Conservation (phyloP, 2,797 vertebrate species). For the Lagocephalus sceleratus region DNA sequence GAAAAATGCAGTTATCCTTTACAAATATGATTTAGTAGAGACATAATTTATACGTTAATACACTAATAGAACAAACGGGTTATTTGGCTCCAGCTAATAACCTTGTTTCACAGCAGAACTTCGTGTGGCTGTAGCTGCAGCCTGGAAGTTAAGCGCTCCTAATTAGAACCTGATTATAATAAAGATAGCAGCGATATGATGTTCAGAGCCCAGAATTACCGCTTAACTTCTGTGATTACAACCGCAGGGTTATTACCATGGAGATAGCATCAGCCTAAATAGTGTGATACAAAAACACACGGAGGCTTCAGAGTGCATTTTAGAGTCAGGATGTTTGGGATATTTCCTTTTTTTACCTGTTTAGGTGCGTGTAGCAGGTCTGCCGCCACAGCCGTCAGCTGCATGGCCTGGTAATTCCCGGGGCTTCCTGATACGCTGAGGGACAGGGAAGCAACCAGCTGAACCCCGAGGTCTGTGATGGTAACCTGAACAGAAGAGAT, state of each 20-base stretch:
- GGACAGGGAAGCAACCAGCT: constrained; percentile 86
- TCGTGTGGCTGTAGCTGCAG: background rate
- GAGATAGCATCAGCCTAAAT: constrained; percentile 11
- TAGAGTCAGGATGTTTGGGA: too few species aligned
- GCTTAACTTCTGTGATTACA: constrained; percentile 43
- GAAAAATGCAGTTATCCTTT: too few species aligned
- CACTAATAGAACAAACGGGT: too few species aligned
- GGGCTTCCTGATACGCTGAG: constrained; percentile 82
- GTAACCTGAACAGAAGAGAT: constrained; percentile 73
- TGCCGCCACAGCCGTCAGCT: constrained; percentile 81
- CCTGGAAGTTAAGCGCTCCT: constrained; percentile 36
- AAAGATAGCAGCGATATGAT: constrained; percentile 36
- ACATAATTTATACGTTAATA: too few species aligned
- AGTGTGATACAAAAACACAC: background rate
- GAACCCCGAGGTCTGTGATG: constrained; percentile 88
- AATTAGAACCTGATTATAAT: constrained; percentile 57
- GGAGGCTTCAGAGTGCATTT: too few species aligned
- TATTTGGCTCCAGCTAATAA: too few species aligned
- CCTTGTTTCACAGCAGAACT: background rate
- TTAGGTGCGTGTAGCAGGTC: constrained; percentile 84
- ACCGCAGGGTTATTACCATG: constrained; percentile 29
- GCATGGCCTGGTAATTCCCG: constrained; percentile 80
- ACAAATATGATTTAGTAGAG: too few species aligned
- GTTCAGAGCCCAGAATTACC: constrained; percentile 31
- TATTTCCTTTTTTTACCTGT: constrained; percentile 75